Evolutionary conservation across 2,797 vertebrate genomes (phyloP), one percentile per base, ranked within the genome.

Genomic region (Lates japonicus): DNA sequence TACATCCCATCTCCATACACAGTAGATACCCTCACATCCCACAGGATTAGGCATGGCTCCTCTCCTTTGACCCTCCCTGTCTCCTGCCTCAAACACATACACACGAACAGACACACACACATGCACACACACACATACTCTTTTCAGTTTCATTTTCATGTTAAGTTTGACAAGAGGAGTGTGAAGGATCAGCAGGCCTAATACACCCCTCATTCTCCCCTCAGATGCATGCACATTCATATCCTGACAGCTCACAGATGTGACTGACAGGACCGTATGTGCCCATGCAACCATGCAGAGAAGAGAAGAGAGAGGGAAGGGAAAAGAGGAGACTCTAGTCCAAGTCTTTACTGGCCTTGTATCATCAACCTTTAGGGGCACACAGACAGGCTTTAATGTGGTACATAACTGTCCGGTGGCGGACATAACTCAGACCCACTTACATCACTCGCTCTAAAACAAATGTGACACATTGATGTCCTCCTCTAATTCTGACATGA

Each of bases 21-120:
- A 88, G 86, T 79, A 89, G 88, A 93, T 93, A 91, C 90, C 88
- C 92, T 90, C 90, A 90, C 92, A 94, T 95, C 94, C 92, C 93
- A 91, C 86, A 94, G 94, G 94, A 95, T 95, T 95, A 95, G 90
- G 90, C 92, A 93, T 82, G 91, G 91, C 86, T 92, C 88, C 82
- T 89, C 87, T 93, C 86, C 84, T 92, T 91, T 94, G 93, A 94
- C 93, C 94, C 90, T 83, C 83, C 64, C 62, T 82, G 70, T 82
- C 70, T 82, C 71, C 73, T 76, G 31, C 69, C 14, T 41, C 71
- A 25, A 17, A 62, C 60, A 68, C 46, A 62, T 65, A 25, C 73
- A 31, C 76, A 44, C 69, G 62, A 29, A 60, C 74, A 75, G 69
- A 46, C 71, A 82, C 37, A 25, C 22, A 58, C 76, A 73, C 67